A percentile compares a stretch with the other conserved stretches of the same genome.
These are phyloP conservation scores for Melieria omissa DNA, from an alignment of 2,888 invertebrate species.

Conservation along the genomic window DNA sequence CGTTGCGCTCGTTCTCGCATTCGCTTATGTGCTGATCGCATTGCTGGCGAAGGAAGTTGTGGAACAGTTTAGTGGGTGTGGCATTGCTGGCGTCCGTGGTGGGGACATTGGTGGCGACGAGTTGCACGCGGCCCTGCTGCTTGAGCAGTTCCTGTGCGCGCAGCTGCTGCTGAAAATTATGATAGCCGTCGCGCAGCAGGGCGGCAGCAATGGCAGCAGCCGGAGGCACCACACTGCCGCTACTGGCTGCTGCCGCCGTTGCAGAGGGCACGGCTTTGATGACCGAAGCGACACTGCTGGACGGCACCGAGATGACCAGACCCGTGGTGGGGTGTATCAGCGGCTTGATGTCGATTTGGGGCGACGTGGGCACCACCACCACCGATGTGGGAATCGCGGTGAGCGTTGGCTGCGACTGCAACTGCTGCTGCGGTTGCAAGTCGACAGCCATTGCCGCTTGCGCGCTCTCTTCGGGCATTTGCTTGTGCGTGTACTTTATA, in stretches of 20 bases:
- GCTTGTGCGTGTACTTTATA: constrained; percentile 55
- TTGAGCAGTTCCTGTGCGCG: constrained; percentile 35
- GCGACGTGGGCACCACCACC: constrained; percentile 46
- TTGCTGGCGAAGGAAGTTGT: constrained; percentile 56
- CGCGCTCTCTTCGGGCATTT: constrained; percentile 43
- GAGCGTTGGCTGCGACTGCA: constrained; percentile 26
- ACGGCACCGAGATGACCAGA: constrained; percentile 35
- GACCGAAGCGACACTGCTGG: constrained; percentile 24
- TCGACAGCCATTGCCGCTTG: constrained; percentile 8
- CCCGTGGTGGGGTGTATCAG: constrained; percentile 48
- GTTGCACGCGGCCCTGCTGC: constrained; percentile 42
- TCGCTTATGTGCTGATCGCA: constrained; percentile 52
- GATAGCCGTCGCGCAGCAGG: constrained; percentile 67
- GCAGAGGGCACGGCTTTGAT: constrained; percentile 40
- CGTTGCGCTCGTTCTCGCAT: constrained; percentile 48
- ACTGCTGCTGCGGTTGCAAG: constrained; percentile 21
- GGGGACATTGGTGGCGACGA: not conserved
- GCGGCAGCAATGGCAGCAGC: constrained; percentile 64
- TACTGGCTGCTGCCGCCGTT: constrained; percentile 46
- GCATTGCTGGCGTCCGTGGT: constrained; percentile 31
- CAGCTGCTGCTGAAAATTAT: constrained; percentile 29
- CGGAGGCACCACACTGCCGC: constrained; percentile 49
- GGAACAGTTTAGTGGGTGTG: constrained; percentile 54
- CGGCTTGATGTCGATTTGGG: constrained; percentile 48
- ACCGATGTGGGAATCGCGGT: constrained; percentile 61